Percentiles rank a stretch among this genome's conserved stretches.
These are phyloP conservation scores for Eubasilissa splendida DNA, from an alignment of 2,888 invertebrate genomes.

Conservation along the genomic window DNA sequence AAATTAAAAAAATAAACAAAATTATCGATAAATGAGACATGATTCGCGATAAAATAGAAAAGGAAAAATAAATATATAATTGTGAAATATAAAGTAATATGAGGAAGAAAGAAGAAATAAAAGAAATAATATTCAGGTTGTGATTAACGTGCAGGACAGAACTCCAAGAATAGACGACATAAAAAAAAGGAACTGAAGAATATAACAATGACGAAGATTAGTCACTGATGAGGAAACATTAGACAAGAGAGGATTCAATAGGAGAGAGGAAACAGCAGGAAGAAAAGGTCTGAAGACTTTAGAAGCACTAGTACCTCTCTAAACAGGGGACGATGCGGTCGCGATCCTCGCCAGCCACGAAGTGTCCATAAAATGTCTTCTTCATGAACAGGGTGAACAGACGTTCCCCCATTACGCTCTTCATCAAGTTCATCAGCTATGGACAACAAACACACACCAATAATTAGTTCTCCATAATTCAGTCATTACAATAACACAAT, in stretches of 20 bases:
- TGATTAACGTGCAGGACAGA: not conserved
- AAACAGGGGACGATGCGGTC: constrained; percentile 88
- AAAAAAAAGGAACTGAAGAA: not conserved
- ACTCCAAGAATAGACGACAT: no score
- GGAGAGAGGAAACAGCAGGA: not conserved
- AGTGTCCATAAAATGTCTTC: constrained; percentile 97
- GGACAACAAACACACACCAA: constrained; percentile 59
- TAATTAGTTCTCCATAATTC: not conserved
- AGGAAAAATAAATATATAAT: no score
- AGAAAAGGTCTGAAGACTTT: not conserved
- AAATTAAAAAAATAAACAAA: no score
- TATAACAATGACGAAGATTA: not conserved
- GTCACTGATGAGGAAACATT: not conserved
- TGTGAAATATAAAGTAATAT: no score
- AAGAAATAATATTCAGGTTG: not conserved
- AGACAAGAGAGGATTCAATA: not conserved
- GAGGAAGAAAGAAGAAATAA: no score
- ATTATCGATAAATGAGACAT: no score
- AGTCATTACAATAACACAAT: no score
- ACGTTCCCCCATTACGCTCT: constrained; percentile 83
- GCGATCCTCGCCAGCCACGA: constrained; percentile 97
- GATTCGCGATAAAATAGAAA: no score
- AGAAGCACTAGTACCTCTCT: constrained; percentile 73
- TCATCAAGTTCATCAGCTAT: constrained; percentile 89
- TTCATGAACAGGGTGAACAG: constrained; percentile 92